Evolutionary conservation across 53 echinoderm and acorn worm genomes (phyloP), one percentile per base, ranked within the genome.

Genomic region (Hippasteria phrygiana): DNA sequence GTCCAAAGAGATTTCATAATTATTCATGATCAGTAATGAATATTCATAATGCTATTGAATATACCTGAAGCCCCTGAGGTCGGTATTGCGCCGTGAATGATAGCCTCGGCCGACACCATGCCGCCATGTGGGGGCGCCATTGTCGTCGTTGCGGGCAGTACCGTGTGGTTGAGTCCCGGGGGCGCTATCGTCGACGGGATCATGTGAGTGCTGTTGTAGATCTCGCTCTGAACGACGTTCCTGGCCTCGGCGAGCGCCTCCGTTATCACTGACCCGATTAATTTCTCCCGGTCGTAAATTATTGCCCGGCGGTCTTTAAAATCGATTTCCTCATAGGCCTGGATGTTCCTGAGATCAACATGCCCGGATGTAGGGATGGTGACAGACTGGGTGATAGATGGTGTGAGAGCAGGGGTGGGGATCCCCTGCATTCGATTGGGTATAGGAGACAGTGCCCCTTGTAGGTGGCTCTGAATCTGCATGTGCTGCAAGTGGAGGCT

Each of bases 241-340:
- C 94, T 90, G 29, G 92, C 94, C 32, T 94, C 94, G 1, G 94
- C 94, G 0, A 94, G 59, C 0, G 94, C 94, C 22, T 94, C 92
- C 39, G 92, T 92, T 18, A 94, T 92, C 8, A 90, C 94, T 0
- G 92, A 87, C 27, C 92, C 92, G 7, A 88, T 90, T n/a, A 90
- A 83, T n/a, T 92, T 87, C 62, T 92, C 92, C n/a, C 87, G 79
- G 71, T 6, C 47, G 54, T 90, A 90, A 24, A 93, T 80, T 20
- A 90, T 50, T 12, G 81, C 70, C 13, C 84, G 74, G 27, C 80
- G 89, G 54, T 79, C 71, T n/a, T 90, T 76, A 17, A 83, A 76
- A 26, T 91, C 77, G 55, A 51, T 33, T 0, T 87, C 56, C 11
- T 93, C 92, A 1, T 47, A 54, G 82, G 76, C 55, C n/a, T 75